Percentiles rank a stretch among this genome's conserved stretches.
Conservation (phyloP, 2,888 invertebrate species). For the Drosophila nigritarsus region DNA sequence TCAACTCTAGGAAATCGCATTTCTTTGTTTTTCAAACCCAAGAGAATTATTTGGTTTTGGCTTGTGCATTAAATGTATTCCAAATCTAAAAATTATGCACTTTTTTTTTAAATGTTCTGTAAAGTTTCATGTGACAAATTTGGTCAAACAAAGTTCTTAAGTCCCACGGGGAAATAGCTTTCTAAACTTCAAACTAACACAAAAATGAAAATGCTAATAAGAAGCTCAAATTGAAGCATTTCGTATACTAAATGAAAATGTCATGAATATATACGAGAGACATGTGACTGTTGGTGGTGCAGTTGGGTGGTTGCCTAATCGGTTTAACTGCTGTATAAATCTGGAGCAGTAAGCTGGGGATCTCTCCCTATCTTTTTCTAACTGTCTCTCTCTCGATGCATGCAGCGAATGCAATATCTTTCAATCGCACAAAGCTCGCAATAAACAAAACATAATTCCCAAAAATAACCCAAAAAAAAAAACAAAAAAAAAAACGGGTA, state of each 20-base stretch:
- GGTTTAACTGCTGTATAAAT: conserved; percentile 56
- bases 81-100: background rate
- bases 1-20: background rate
- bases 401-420: conserved; percentile 37
- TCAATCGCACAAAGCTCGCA: conserved; percentile 49
- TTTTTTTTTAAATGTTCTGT: background rate
- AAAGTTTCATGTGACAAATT: background rate
- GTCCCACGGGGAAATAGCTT: background rate
- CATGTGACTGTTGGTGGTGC: conserved; percentile 9
- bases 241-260: conserved; percentile 16
- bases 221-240: conserved; percentile 8
- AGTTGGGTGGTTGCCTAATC: conserved; percentile 44
- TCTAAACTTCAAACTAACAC: background rate
- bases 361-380: background rate
- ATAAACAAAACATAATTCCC: conserved; percentile 62
- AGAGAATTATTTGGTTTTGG: too few species aligned
- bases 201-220: background rate
- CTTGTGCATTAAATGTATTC: background rate
- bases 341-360: conserved; percentile 51
- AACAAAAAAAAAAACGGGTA: conserved; percentile 12
- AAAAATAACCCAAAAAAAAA: conserved; percentile 24
- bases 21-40: background rate
- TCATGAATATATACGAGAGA: background rate
- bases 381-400: background rate
- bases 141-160: background rate